Evolutionary conservation across 1,140 invertebrate species (phyloP), one percentile per base, ranked within the genome.

Genomic region (Drosophila burlai): DNA sequence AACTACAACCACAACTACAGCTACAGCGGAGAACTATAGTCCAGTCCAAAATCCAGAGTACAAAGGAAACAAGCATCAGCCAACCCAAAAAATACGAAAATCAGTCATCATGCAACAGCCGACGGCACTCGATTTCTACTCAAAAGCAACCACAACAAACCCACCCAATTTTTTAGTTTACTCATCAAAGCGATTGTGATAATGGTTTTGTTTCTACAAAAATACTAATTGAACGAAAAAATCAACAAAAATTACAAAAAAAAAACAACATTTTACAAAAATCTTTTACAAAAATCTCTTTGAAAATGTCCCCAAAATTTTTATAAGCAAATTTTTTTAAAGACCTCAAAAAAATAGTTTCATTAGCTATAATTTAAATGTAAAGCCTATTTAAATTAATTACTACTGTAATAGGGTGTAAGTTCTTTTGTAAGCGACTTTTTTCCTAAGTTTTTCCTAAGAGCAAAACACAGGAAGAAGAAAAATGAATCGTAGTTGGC

Each of bases 181-280:
- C 83, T 92, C 91, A 92, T 92, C 91, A 91, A 92, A 92, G 91
- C 91, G 81, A 92, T 92, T 92, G 91, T 92, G 91, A 92, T 92
- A 92, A 92, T 79, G 80, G 80, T 91, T 91, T 91, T 91, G 81
- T 91, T 91, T 89, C 85, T 76, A 81, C 49, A 68, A 59, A 78
- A 52, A 71, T 75, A 59, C 21, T 16, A 66, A 64, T 75, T 43
- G 42, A 49, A 60, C 43, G 29, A 75, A 76, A 76, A 68, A 40
- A n/a, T 52, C 24, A 1, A 26, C 15, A 26, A 50, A 50, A 50
- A 31, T 16, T 26, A 7, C 21, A 29, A 50, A 50, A 58, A 11
- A 69, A 71, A 50, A 50, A 58, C 58, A 16, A 16, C 3, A 3
- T n/a, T 15, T 7, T 45, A 50, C 18, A 36, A 65, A 40, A 60